Evolutionary conservation across 2,888 invertebrate genomes (phyloP), one percentile per base, ranked within the genome.

Genomic region (Conistra vaccinii): DNA sequence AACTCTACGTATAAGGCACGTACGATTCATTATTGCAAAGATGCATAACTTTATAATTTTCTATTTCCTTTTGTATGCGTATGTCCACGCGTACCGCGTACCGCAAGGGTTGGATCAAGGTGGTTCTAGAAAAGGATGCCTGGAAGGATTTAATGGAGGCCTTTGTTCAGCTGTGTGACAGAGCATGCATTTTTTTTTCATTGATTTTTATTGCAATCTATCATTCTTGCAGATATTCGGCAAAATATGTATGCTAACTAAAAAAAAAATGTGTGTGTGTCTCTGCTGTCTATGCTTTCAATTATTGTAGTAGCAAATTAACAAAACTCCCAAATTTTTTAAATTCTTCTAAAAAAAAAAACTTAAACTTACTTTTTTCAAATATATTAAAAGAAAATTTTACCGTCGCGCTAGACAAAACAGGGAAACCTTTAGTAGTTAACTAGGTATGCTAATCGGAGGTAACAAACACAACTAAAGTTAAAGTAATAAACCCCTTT

Each of bases 401-500:
- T 17, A 76, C 10, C 14, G 7, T 39, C 14, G 10, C 1, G 3
- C 17, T 26, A 51, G 42, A 55, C 12, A 14, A 61, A 62, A 65
- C 69, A 67, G 53, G 53, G n/a, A n/a, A 48, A 72, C 63, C 45
- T 58, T 53, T 14, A n/a, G 6, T 42, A 61, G 60, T 73, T 76
- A 17, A 39, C 20, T 17, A 48, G 45, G 6, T 70, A 81, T 81
- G 81, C 45, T 83, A 80, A 85, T 81, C 67, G 42, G 39, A 71
- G 74, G 76, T 57, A 58, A 69, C 73, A 76, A 73, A 81, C 71
- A 77, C 63, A 84, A 85, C 83, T 77, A 81, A 88, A 89, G 84
- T 85, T 87, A 81, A 86, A 86, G 83, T 85, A 88, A 89, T 89
- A 89, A 89, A 87, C 84, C 85, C 87, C 87, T 84, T 89, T 85